Percentiles rank a stretch among this genome's conserved stretches.
These are phyloP conservation scores for Crotophaga sulcirostris DNA, from an alignment of 2,113 vertebrate genomes.

Conservation along the genomic window DNA sequence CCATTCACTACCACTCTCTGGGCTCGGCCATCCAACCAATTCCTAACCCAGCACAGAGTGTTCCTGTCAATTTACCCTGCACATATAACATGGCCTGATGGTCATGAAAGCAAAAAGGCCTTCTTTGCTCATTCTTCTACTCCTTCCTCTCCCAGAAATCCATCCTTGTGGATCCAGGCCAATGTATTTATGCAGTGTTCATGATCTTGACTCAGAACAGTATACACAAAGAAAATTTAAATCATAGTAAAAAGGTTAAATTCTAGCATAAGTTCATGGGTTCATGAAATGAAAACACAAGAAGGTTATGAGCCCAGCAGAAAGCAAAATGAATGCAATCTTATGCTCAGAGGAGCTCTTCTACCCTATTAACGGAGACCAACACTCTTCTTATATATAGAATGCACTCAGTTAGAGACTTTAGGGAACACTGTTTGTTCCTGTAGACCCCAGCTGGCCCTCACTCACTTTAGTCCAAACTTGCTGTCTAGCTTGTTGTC, in stretches of 20 bases:
- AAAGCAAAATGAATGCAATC: neutral
- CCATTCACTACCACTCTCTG: no score
- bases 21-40: no score
- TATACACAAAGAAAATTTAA: neutral
- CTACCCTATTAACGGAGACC: neutral
- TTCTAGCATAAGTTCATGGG: rapidly evolving
- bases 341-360: neutral
- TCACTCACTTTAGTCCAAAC: neutral
- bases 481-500: neutral
- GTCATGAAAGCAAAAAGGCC: neutral
- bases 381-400: neutral
- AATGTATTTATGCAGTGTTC: neutral
- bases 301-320: neutral
- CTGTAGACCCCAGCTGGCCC: neutral
- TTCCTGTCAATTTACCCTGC: neutral
- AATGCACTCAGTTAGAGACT: neutral
- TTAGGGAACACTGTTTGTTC: neutral
- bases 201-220: neutral
- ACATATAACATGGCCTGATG: neutral
- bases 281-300: neutral
- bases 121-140: neutral
- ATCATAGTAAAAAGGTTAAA: neutral
- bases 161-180: neutral
- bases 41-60: no score
- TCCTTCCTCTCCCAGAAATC: neutral